These are phyloP conservation scores for Chelmon rostratus DNA, from an alignment of 2,797 vertebrate species.

Conservation along the genomic window DNA sequence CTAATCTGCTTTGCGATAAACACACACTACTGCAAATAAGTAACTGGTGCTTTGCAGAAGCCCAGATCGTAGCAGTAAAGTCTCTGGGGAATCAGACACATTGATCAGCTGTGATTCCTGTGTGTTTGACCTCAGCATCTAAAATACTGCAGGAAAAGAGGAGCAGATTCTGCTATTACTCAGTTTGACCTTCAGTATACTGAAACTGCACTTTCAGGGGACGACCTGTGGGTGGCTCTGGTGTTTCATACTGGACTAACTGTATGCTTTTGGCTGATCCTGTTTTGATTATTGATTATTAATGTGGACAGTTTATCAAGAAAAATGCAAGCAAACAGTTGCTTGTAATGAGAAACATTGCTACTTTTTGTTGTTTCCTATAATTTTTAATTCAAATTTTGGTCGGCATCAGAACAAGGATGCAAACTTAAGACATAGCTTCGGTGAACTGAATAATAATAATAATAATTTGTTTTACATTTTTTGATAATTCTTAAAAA, in stretches of 20 bases:
- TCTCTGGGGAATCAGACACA: conserved; percentile 67
- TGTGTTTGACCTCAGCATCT: conserved; percentile 25
- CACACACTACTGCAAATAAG: conserved; percentile 52
- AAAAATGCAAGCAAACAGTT: conserved; percentile 17
- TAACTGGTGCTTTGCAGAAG: conserved; percentile 51
- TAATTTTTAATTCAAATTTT: conserved; percentile 20
- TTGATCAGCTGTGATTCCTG: conserved; percentile 20
- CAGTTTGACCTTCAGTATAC: neutral
- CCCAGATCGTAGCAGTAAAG: conserved; percentile 62
- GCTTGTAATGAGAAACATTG: neutral
- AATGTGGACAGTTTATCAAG: conserved; percentile 1
- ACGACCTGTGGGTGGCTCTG: conserved; percentile 68
- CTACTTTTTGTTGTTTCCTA: conserved; percentile 1
- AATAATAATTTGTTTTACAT: neutral
- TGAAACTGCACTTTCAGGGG: conserved; percentile 48
- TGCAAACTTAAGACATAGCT: neutral
- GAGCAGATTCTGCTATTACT: neutral
- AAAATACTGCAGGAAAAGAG: conserved; percentile 3
- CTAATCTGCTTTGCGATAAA: conserved; percentile 71
- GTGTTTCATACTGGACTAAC: conserved; percentile 32
- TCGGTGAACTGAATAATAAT: conserved; percentile 14
- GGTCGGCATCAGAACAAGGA: conserved; percentile 13
- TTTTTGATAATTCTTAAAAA: neutral
- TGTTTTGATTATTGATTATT: conserved; percentile 8
- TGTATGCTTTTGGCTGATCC: neutral